These are phyloP conservation scores for Calameuta idolon DNA, from an alignment of 2,888 invertebrate species.

Conservation along the genomic window DNA sequence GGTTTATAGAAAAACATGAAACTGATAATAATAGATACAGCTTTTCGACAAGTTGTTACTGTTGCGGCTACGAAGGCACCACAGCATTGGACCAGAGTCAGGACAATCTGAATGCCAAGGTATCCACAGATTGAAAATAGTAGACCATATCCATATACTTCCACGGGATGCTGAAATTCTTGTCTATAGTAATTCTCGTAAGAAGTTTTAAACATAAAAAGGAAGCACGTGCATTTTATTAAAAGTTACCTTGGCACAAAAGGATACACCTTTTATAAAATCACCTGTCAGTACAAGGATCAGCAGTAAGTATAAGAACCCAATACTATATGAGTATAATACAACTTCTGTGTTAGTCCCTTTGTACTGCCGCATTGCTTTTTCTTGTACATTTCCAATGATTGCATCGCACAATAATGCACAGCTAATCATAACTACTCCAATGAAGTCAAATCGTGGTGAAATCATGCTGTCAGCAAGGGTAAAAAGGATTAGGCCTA, in stretches of 20 bases:
- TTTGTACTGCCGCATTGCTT: conserved; percentile 86
- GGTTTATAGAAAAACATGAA: conserved; percentile 95
- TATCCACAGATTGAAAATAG: conserved; percentile 92
- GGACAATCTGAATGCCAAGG: conserved; percentile 91
- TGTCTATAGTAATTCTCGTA: background rate
- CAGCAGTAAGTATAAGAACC: conserved; percentile 82
- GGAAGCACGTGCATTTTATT: background rate
- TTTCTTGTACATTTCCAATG: conserved; percentile 97
- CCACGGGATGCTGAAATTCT: conserved; percentile 74
- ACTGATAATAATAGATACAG: conserved; percentile 91
- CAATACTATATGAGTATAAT: conserved; percentile 91
- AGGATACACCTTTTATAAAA: conserved; percentile 78
- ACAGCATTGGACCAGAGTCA: conserved; percentile 87
- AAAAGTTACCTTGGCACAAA: conserved; percentile 79
- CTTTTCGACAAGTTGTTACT: conserved; percentile 91
- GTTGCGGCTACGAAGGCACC: conserved; percentile 96
- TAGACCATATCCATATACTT: conserved; percentile 87
- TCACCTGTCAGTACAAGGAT: conserved; percentile 81
- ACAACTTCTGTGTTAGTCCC: conserved; percentile 93
- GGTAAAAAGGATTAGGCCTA: conserved; percentile 92
- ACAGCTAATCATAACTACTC: conserved; percentile 81
- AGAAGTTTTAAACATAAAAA: background rate
- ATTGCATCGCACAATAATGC: conserved; percentile 94
- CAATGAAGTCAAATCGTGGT: conserved; percentile 79
- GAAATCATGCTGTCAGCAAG: conserved; percentile 82